Base-by-base conservation (phyloP, 2,113 vertebrate genomes). In the Chloropsis hardwickii region DNA sequence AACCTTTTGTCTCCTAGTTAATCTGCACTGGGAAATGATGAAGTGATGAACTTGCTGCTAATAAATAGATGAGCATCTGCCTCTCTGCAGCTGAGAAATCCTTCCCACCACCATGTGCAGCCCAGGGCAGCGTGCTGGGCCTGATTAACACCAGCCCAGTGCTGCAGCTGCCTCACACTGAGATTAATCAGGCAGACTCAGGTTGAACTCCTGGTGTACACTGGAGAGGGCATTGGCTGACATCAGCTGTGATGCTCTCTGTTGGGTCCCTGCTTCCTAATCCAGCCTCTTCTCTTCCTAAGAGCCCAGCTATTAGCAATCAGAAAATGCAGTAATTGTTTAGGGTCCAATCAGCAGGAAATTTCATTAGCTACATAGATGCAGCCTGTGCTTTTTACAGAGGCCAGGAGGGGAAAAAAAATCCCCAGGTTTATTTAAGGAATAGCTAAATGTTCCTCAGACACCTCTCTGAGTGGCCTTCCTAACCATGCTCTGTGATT, bases 81-180 rank as follows among this genome's bases (percentile, higher is more conserved):
- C 50, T 27, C 62, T 78, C 56, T 56, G 76, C 86, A 92, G 92
- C 66, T 92, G 90, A 94, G 79, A 93, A 90, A 81, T 37, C 53
- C 70, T 67, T 19, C 50, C 77, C 56, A 48, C 0, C 71, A 54
- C 4, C 50, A 11, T 2, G 53, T 25, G 58, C 74, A 94, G 67
- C 58, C 54, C 65, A 37, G 62, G 58, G 66, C 53, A 85, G 62
- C 12, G 2, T 92, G 77, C 77, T 47, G 60, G 45, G 91, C 37
- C 62, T 94, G 88, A 96, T 92, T 71, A 94, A 80, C 85, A 71
- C 21, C 67, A 64, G 5, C 60, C 67, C 88, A 70, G 17, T 6
- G 33, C 88, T 94, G 73, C 86, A 92, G 82, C 74, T 74, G 51
- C 90, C 83, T 89, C 80, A 64, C 74, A 56, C 86, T 74, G 85